Percentiles rank a stretch among this genome's conserved stretches.
Evolutionary conservation across 2,113 vertebrate species (phyloP).

Genomic region (Cnemophilus loriae): DNA sequence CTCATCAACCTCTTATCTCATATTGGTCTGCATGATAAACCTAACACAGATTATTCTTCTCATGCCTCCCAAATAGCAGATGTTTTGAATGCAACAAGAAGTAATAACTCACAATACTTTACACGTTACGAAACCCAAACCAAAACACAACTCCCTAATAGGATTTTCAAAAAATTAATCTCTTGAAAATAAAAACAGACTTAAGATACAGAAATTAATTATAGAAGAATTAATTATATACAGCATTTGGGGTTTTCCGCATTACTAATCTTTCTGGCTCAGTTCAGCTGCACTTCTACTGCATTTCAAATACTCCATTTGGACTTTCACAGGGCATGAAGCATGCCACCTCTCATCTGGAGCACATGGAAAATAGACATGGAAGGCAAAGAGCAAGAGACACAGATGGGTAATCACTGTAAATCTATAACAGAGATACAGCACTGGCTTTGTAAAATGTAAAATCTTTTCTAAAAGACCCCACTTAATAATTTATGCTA

Average conservation of each 20-base stretch:
- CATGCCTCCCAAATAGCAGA: neutral
- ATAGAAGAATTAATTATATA: neutral
- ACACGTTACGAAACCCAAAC: rapidly evolving
- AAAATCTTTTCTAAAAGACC: neutral
- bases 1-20: neutral
- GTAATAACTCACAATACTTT: neutral
- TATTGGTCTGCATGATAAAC: neutral
- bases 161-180: neutral
- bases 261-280: neutral
- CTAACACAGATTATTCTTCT: neutral
- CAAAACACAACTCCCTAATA: neutral
- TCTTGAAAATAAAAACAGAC: neutral
- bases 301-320: neutral
- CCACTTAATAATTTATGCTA: neutral
- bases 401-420: neutral
- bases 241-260: neutral
- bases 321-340: neutral
- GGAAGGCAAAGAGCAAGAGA: neutral
- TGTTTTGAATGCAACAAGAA: neutral
- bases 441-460: neutral
- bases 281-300: neutral
- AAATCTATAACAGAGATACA: neutral
- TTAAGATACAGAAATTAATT: neutral
- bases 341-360: neutral
- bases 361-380: neutral